Conservation (phyloP, 2,113 vertebrate genomes). For the Tichodroma muraria region DNA sequence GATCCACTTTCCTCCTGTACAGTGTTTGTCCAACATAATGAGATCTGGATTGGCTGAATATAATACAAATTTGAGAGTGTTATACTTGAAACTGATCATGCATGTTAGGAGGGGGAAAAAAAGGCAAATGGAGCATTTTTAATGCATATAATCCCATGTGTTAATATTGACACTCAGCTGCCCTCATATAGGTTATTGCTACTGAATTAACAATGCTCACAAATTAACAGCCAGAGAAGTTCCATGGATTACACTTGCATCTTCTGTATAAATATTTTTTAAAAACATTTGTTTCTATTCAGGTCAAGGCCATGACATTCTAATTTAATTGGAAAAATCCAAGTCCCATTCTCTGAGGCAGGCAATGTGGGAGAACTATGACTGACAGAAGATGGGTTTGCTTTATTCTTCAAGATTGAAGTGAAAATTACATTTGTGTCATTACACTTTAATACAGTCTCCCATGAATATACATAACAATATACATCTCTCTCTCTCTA, state of each 20-base stretch:
- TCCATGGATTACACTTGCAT: neutral
- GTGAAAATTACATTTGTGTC: constrained; percentile 30
- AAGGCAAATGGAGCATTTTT: neutral
- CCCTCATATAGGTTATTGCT: constrained; percentile 35
- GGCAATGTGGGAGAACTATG: neutral
- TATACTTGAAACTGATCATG: constrained; percentile 23
- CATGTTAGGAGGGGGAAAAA: neutral
- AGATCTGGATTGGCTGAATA: constrained; percentile 58
- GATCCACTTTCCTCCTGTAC: constrained; percentile 60
- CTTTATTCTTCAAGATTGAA: constrained; percentile 35
- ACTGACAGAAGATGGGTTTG: neutral
- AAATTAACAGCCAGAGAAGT: constrained; percentile 22
- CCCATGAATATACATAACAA: neutral
- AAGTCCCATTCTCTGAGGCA: constrained; percentile 27
- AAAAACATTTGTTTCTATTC: constrained; percentile 26
- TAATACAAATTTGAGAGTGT: constrained; percentile 60
- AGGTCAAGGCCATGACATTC: constrained; percentile 32
- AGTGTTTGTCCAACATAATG: constrained; percentile 71
- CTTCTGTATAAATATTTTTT: neutral
- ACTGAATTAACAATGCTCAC: constrained; percentile 36
- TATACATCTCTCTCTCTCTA: neutral
- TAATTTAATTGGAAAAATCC: constrained; percentile 54
- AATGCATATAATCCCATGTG: constrained; percentile 16
- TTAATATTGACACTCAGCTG: constrained; percentile 53
- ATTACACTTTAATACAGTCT: neutral